These are phyloP conservation scores for Pteria penguin DNA, from an alignment of 2,888 invertebrate genomes.

Conservation along the genomic window DNA sequence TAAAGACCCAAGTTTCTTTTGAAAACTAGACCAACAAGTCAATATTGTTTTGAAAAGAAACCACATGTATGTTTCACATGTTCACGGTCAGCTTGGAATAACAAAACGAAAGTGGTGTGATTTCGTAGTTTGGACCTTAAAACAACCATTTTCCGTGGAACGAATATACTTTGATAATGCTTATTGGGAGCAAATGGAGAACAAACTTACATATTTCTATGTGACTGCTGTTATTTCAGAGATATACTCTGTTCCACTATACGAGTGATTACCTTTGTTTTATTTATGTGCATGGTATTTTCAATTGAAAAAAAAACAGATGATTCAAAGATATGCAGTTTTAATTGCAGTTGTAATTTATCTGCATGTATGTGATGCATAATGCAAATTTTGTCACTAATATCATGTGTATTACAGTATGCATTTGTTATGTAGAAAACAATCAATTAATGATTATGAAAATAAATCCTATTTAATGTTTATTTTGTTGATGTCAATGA, in stretches of 20 bases:
- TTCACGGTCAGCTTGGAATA: constrained; percentile 10
- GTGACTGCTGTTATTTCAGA: not conserved
- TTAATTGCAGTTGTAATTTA: no score
- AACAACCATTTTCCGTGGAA: not conserved
- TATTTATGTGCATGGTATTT: no score
- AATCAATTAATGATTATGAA: no score
- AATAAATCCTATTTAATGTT: no score
- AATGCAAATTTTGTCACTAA: no score
- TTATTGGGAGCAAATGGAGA: not conserved
- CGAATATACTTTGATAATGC: not conserved
- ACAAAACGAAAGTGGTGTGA: not conserved
- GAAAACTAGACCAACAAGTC: not conserved
- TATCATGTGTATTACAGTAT: no score
- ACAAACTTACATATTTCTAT: not conserved
- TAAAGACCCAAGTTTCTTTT: constrained; percentile 6
- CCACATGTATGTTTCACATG: constrained; percentile 8
- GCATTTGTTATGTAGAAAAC: no score
- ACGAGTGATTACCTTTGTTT: no score
- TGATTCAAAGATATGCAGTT: no score
- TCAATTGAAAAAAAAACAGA: no score
- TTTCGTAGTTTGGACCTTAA: constrained; percentile 6
- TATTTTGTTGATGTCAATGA: no score
- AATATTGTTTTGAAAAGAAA: not conserved
- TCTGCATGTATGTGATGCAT: no score
- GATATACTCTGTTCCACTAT: not conserved